Conservation (phyloP, 2,888 invertebrate species). For the Muscina levida region DNA sequence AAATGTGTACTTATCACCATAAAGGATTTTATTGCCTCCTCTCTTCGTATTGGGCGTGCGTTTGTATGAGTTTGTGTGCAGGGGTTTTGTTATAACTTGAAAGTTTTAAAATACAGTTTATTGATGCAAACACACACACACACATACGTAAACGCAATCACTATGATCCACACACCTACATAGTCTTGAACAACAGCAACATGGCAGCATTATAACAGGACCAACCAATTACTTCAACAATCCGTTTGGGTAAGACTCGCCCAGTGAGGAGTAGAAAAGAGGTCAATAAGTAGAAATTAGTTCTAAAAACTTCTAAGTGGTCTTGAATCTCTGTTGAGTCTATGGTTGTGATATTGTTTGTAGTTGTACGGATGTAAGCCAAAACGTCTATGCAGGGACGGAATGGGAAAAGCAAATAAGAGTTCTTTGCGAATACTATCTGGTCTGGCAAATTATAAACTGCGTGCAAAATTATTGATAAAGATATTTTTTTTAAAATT, state of each 20-base stretch:
- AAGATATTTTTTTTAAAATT: too few relatives aligned
- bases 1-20: constrained; percentile 20
- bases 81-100: constrained; percentile 47
- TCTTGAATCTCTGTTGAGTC: constrained; percentile 42
- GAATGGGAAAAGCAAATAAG: too few relatives aligned
- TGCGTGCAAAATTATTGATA: too few relatives aligned
- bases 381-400: too few relatives aligned
- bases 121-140: constrained; percentile 32
- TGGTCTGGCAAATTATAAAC: too few relatives aligned
- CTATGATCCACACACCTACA: constrained; percentile 9
- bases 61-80: background rate
- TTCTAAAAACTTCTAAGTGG: constrained; percentile 59
- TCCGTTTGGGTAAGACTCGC: background rate
- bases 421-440: too few relatives aligned
- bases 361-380: too few relatives aligned
- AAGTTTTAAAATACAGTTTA: constrained; percentile 61
- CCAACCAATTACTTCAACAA: background rate
- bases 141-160: background rate
- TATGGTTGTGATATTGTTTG: constrained; percentile 12
- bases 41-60: constrained; percentile 39
- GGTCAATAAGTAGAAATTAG: constrained; percentile 62
- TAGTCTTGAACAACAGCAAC: too few relatives aligned
- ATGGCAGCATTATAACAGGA: background rate
- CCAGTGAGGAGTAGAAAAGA: constrained; percentile 37
- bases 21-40: constrained; percentile 63